These are phyloP conservation scores for Muschampia plurimacula DNA, from an alignment of 2,888 invertebrate species.

Conservation along the genomic window DNA sequence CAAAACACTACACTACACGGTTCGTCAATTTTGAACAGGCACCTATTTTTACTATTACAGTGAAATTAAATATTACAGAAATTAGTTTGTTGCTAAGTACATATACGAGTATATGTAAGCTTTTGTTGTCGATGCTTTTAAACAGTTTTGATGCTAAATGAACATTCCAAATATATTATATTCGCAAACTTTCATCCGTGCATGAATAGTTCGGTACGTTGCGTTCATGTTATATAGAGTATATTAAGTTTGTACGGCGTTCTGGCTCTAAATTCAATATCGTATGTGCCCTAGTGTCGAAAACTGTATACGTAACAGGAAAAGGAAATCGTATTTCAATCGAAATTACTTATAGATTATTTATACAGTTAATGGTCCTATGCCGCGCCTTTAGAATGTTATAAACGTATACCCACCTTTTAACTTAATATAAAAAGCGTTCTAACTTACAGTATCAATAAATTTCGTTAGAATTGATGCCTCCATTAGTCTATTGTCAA, in stretches of 20 bases:
- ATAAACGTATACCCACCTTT: not conserved
- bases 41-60: too few relatives aligned
- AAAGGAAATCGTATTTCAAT: slow-evolving; percentile 33
- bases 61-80: too few relatives aligned
- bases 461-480: too few relatives aligned
- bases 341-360: slow-evolving; percentile 21
- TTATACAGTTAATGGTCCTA: not conserved
- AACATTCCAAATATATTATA: slow-evolving; percentile 46
- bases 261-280: slow-evolving; percentile 32
- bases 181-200: slow-evolving; percentile 45
- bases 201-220: not conserved
- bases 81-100: too few relatives aligned
- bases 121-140: too few relatives aligned
- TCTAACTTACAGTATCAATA: too few relatives aligned
- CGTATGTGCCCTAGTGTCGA: slow-evolving; percentile 23
- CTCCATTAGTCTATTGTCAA: too few relatives aligned
- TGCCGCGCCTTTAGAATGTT: not conserved
- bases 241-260: slow-evolving; percentile 18
- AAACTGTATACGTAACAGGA: slow-evolving; percentile 26
- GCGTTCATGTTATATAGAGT: not conserved
- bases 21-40: too few relatives aligned
- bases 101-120: too few relatives aligned
- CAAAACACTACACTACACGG: too few relatives aligned
- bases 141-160: slow-evolving; percentile 42
- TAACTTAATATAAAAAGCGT: not conserved